Base-by-base conservation (phyloP, 2,113 vertebrate species). In the Camelus bactrianus region DNA sequence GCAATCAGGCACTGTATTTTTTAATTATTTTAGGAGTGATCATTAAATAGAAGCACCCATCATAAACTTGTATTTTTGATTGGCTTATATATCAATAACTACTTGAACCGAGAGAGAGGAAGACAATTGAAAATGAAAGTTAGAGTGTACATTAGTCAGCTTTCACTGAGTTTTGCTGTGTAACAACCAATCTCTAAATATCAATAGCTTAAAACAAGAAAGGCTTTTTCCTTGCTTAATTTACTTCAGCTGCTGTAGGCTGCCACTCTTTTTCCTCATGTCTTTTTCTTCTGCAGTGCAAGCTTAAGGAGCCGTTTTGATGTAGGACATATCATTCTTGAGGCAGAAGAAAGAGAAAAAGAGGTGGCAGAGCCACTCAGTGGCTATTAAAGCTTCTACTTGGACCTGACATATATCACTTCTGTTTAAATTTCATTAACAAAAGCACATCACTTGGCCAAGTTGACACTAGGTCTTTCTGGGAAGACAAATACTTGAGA, bases 371-470 rank as follows among this genome's bases (percentile, higher is more conserved):
- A 79, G 85, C 20, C 19, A 58, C 20, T 81, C 56, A 7, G n/a
- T n/a, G 22, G 35, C 92, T 69, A 58, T 26, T 75, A 62, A 94
- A 85, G 75, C 26, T 77, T 87, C 56, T 91, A 54, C n/a, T 32
- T 76, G 19, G 19, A n/a, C 30, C 26, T 52, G 13, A 75, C 24
- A 67, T 38, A 12, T 60, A 5, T 72, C 26, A 22, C 52, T 72
- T 81, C 26, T 91, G 22, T 12, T 89, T 91, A n/a, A 26, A 85
- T 85, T 82, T 79, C 73, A 82, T 73, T 95, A 91, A 79, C 6
- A 76, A 89, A 94, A 79, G 32, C 19, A 64, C 72, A 46, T 70
- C 77, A 70, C 15, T 90, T 52, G 69, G 8, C 8, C 26, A 67
- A 26, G 3, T 73, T 75, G 46, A 79, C 11, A 26, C 65, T 20